These are phyloP conservation scores for Subacronicta megacephala DNA, from an alignment of 2,888 invertebrate genomes.

Conservation along the genomic window DNA sequence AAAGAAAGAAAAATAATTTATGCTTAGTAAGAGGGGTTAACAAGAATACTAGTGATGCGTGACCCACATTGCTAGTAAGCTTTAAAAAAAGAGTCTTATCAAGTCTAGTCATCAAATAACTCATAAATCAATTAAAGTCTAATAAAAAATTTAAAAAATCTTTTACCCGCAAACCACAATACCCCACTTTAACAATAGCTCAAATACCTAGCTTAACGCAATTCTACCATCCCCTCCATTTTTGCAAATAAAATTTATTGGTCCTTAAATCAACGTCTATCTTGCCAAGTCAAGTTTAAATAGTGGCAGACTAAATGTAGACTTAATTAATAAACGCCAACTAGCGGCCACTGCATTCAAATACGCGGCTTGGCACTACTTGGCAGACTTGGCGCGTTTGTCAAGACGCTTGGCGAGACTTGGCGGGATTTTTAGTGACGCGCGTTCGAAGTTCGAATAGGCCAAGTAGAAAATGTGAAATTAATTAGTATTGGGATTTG, in stretches of 20 bases:
- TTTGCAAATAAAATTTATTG: slow-evolving; percentile 55
- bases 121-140: too few species aligned
- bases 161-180: too few species aligned
- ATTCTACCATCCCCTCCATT: slow-evolving; percentile 16
- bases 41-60: too few species aligned
- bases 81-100: too few species aligned
- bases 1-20: too few species aligned
- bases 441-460: slow-evolving; percentile 38
- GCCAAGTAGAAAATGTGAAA: slow-evolving; percentile 48
- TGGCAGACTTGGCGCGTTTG: slow-evolving; percentile 20
- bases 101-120: too few species aligned
- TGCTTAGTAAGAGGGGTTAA: too few species aligned
- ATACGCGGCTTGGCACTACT: slow-evolving; percentile 40
- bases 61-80: too few species aligned
- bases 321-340: slow-evolving; percentile 60
- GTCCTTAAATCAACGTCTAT: slow-evolving; percentile 55
- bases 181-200: slow-evolving; percentile 15
- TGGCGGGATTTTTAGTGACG: slow-evolving; percentile 38
- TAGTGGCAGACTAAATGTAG: slow-evolving; percentile 51
- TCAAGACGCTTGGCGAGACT: slow-evolving; percentile 21
- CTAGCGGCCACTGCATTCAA: slow-evolving; percentile 45
- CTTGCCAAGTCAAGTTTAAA: slow-evolving; percentile 53
- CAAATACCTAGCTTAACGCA: slow-evolving; percentile 13
- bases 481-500: slow-evolving; percentile 26
- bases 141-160: too few species aligned